Percentiles rank a stretch among this genome's conserved stretches.
phyloP scores from a whole-genome alignment of 2,113 vertebrate genomes.

The Thomomys bottae region DNA sequence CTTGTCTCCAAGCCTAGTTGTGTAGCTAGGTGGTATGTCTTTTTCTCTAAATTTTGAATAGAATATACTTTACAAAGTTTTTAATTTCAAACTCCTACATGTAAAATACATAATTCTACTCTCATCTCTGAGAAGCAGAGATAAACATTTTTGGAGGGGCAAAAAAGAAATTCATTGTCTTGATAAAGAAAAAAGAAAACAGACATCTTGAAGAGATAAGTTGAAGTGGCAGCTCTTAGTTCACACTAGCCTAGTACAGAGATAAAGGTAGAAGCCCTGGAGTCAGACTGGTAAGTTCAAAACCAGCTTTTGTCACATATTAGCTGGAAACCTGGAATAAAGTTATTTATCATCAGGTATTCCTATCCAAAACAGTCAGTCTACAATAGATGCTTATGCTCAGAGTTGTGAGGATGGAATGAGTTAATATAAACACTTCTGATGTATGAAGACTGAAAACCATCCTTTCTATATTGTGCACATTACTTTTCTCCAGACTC shows the following conservation, averaged over 20 bases:
- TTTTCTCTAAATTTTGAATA: not conserved
- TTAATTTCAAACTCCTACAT: not conserved
- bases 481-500: not conserved
- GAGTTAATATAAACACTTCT: not conserved
- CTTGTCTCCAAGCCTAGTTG: not conserved
- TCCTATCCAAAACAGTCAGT: not conserved
- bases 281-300: not conserved
- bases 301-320: not conserved
- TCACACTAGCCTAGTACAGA: not conserved
- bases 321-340: not conserved
- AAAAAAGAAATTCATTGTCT: conserved; percentile 19
- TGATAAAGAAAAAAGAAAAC: not conserved
- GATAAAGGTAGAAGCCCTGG: not conserved
- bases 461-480: not conserved
- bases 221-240: not conserved
- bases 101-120: not conserved
- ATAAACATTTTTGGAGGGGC: not conserved
- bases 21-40: not conserved
- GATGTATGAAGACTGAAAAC: not conserved
- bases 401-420: not conserved
- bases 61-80: not conserved
- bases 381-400: conserved; percentile 16
- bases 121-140: conserved; percentile 14
- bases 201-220: not conserved
- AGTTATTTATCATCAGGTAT: not conserved